Evolutionary conservation across 2,888 invertebrate species (phyloP).

Genomic region (Frankliniella intonsa): DNA sequence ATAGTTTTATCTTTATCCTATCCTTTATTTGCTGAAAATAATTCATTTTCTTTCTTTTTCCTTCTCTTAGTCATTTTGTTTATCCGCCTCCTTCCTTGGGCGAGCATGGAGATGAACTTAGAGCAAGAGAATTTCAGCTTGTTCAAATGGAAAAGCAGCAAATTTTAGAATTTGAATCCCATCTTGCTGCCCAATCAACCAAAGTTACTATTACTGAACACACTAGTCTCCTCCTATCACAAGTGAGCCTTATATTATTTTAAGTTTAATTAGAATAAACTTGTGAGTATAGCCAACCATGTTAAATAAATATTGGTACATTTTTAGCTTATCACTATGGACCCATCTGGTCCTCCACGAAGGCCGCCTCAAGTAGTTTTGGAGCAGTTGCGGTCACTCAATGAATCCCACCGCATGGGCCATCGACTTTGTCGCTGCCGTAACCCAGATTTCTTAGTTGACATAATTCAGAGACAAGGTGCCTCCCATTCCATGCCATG

Average conservation of each 20-base stretch:
- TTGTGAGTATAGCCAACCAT: background rate
- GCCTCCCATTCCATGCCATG: slow-evolving; percentile 94
- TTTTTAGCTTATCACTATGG: slow-evolving; percentile 69
- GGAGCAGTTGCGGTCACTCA: slow-evolving; percentile 73
- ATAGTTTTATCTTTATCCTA: slow-evolving; percentile 15
- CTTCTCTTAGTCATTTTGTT: slow-evolving; percentile 56
- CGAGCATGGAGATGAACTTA: slow-evolving; percentile 56
- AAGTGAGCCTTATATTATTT: slow-evolving; percentile 29
- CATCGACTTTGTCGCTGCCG: slow-evolving; percentile 83
- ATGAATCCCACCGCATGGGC: slow-evolving; percentile 74
- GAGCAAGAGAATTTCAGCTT: slow-evolving; percentile 63
- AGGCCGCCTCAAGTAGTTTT: slow-evolving; percentile 72
- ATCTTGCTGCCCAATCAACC: slow-evolving; percentile 84
- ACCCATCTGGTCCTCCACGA: slow-evolving; percentile 76
- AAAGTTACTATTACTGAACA: slow-evolving; percentile 86
- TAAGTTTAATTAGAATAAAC: too few relatives aligned
- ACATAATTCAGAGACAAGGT: slow-evolving; percentile 83
- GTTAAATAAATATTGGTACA: background rate
- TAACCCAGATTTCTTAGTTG: slow-evolving; percentile 85
- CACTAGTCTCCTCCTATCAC: slow-evolving; percentile 73
- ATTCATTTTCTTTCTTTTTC: background rate
- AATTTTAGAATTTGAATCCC: slow-evolving; percentile 83
- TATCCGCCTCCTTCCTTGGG: slow-evolving; percentile 65
- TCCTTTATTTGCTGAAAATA: background rate
- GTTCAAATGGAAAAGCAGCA: slow-evolving; percentile 67